Evolutionary conservation across 1,140 invertebrate genomes (phyloP).

Genomic region (Ladona fulva): DNA sequence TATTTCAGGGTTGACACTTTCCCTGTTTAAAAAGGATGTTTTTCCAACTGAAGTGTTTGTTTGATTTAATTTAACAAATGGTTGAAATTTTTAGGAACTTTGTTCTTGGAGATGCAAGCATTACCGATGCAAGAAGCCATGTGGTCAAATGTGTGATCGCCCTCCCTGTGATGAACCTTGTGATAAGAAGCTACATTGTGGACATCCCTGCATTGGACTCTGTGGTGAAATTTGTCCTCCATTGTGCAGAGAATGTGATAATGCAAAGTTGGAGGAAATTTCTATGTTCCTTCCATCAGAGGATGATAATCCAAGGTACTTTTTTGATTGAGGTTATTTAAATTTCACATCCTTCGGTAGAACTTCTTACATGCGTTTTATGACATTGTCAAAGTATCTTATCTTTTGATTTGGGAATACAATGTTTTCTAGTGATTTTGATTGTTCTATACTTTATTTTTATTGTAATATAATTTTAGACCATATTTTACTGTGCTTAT

Average conservation of each 20-base stretch:
- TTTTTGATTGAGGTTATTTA: too few relatives aligned
- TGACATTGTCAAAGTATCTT: too few relatives aligned
- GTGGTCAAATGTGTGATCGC: slow-evolving; percentile 43
- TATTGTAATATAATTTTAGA: too few relatives aligned
- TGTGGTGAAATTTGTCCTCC: slow-evolving; percentile 56
- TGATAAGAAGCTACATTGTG: slow-evolving; percentile 38
- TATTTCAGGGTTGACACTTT: too few relatives aligned
- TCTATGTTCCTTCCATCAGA: slow-evolving; percentile 45
- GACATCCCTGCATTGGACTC: slow-evolving; percentile 52
- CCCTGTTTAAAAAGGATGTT: too few relatives aligned
- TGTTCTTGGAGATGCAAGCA: slow-evolving; percentile 44
- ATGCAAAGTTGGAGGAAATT: slow-evolving; percentile 37
- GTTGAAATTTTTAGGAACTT: slow-evolving; percentile 29
- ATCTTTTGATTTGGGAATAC: too few relatives aligned
- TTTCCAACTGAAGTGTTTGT: too few relatives aligned
- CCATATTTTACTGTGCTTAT: too few relatives aligned
- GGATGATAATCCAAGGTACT: slow-evolving; percentile 44
- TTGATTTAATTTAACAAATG: neutral
- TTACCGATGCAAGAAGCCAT: slow-evolving; percentile 43
- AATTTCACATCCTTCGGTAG: too few relatives aligned
- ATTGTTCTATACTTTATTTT: too few relatives aligned
- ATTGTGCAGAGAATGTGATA: slow-evolving; percentile 40
- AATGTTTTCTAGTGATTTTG: too few relatives aligned
- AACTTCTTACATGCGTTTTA: too few relatives aligned
- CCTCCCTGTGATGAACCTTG: slow-evolving; percentile 46